Percentiles rank a stretch among this genome's conserved stretches.
Evolutionary conservation across 2,113 vertebrate genomes (phyloP).

Genomic region (Petaurus breviceps): DNA sequence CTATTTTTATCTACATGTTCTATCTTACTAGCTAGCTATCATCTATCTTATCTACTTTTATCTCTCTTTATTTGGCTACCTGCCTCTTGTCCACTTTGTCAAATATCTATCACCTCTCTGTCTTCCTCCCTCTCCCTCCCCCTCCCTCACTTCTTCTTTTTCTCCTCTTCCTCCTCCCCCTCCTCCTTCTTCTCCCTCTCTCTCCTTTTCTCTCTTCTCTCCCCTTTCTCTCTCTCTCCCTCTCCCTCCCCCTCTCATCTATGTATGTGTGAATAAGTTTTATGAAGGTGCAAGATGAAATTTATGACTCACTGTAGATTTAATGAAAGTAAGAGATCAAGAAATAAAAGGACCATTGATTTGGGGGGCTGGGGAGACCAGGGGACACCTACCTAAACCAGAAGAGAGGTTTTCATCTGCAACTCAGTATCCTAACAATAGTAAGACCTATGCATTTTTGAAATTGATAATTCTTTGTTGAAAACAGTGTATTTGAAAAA

Average conservation of each 20-base stretch:
- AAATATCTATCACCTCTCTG: conserved; percentile 2
- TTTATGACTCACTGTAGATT: conserved; percentile 28
- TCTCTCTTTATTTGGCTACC: neutral
- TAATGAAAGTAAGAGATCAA: conserved; percentile 62
- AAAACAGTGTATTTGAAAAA: conserved; percentile 69
- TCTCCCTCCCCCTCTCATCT: neutral
- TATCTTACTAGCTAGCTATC: neutral
- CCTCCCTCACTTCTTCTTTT: neutral
- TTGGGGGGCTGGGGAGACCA: conserved; percentile 67
- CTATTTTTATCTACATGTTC: neutral
- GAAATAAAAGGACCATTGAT: conserved; percentile 61
- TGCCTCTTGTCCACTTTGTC: neutral
- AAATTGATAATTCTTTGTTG: conserved; percentile 73
- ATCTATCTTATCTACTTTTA: neutral
- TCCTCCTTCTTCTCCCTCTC: too few species aligned
- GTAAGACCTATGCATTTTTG: conserved; percentile 78
- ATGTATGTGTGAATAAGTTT: neutral
- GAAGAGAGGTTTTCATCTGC: conserved; percentile 71
- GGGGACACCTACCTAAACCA: conserved; percentile 67
- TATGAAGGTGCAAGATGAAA: neutral
- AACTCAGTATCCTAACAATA: conserved; percentile 76
- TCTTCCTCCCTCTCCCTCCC: neutral
- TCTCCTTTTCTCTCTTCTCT: too few species aligned
- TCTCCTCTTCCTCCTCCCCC: too few species aligned
- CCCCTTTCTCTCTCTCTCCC: too few species aligned